Base-by-base conservation (phyloP, 64 coral and sea anemone genomes). In the Actinia tenebrosa region DNA sequence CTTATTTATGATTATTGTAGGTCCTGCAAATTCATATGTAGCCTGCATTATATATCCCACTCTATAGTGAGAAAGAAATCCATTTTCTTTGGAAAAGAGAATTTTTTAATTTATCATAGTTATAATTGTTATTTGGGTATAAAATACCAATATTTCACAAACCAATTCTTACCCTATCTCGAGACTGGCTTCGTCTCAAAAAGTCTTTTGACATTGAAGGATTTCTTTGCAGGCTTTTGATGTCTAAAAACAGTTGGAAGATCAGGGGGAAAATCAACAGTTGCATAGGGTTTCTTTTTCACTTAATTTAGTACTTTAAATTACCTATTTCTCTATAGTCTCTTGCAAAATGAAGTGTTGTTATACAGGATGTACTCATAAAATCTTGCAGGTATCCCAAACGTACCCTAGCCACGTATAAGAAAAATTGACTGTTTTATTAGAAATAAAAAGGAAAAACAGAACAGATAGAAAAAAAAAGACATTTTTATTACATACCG, bases 291-390 rank as follows among this genome's bases (percentile, higher is more conserved):
- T 50, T 50, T 37, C 30, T 37, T 50, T 50, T 50, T 8, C 47
- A 58, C 56, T 58, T 37, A 37, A 37, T 37, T 37, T 37, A 37
- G 30, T 37, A 58, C 56, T 11, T 14, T 11, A 14, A 37, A 58
- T 58, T 91, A 92, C 91, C 91, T 77, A 78, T 88, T 88, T 92
- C 91, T 15, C 87, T 83, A 19, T 92, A 87, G 63, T 92, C 94
- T 60, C 82, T 84, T 62, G 95, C 86, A 88, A 99, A 99, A 77
- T 91, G 93, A 68, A 99, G 83, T 59, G 81, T 92, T 16, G 93
- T 84, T 79, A 99, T 91, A 43, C 97, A 99, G 16, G 97, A 99
- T n/a, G 97, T 99, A 62, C 97, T 99, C 16, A 89, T 77, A 77
- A 99, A 99, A 80, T 93, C 91, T 64, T 93, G 90, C 71, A 99